Evolutionary conservation across 2,797 vertebrate species (phyloP), one percentile per base, ranked within the genome.

Genomic region (Dendrocincla tyrannina): DNA sequence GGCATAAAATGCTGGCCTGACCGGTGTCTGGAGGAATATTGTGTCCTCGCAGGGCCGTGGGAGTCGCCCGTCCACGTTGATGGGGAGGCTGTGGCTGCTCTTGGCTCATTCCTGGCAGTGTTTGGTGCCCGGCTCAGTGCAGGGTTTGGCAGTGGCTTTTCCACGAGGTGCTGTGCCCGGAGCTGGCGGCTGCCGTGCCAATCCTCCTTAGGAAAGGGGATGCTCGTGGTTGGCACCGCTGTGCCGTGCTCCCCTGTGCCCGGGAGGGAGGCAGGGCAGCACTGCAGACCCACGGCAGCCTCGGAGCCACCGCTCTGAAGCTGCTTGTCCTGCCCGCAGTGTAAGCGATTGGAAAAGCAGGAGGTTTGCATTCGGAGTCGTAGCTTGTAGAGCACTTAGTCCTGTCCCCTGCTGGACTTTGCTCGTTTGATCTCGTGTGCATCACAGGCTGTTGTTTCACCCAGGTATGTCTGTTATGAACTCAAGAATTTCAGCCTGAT

Each of bases 301-400:
- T 30, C 7, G 7, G 32, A 60, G 44, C 64, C 27, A 37, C 13
- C 5, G 44, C 52, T 59, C 47, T 3, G 28, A 42, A 39, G 15
- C 32, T 0, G 0, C n/a, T 33, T 52, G 15, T 78, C 47, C 76
- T 72, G 39, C 6, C 1, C 1, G 0, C 42, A 69, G 55, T 42
- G 5, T 1, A 2, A 42, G 53, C 4, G 3, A 10, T 8, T 8
- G 68, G 75, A 55, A 68, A 75, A 85, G 68, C 72, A 75, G 84
- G 41, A 0, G 0, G 64, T 20, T 70, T 53, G 68, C 1, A 0
- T 56, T 52, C 9, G 19, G 53, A 12, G 60, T 23, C 0, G 5
- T 5, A 5, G 37, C 35, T 60, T 13, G 17, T 22, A 17, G 77
- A 41, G 77, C 80, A 14, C 55, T 90, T 5, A 2, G 20, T 39